A percentile compares a stretch with the other conserved stretches of the same genome.
phyloP scores from a whole-genome alignment of 2,888 invertebrate species.

The Xestobium rufovillosum region DNA sequence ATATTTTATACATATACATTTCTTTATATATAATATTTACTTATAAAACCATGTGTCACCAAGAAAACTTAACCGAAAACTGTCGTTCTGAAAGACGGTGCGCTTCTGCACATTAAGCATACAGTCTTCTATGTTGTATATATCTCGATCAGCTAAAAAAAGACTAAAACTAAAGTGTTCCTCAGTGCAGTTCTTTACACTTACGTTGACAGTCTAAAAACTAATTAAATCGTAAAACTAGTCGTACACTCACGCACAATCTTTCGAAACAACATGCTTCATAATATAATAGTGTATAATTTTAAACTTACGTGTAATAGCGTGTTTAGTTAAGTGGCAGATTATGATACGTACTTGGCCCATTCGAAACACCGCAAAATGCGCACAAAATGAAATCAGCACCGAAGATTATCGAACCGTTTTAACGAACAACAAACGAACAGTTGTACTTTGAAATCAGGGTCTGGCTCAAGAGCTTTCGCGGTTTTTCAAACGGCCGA shows the following conservation, averaged over 20 bases:
- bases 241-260: conserved; percentile 12
- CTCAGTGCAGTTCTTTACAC: conserved; percentile 30
- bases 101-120: conserved; percentile 28
- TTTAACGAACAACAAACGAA: conserved; percentile 41
- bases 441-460: conserved; percentile 46
- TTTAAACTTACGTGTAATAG: conserved; percentile 39
- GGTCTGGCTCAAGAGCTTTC: conserved; percentile 39
- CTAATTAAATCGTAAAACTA: too few species aligned
- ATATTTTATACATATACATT: conserved; percentile 46
- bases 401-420: conserved; percentile 29
- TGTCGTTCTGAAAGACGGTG: conserved; percentile 35
- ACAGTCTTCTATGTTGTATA: conserved; percentile 41
- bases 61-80: conserved; percentile 40
- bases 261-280: conserved; percentile 11
- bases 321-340: conserved; percentile 41
- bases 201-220: conserved; percentile 36
- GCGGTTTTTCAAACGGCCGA: conserved; percentile 36
- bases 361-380: conserved; percentile 39
- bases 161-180: conserved; percentile 35
- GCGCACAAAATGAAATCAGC: conserved; percentile 29
- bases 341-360: conserved; percentile 33
- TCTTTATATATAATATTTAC: conserved; percentile 42
- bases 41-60: conserved; percentile 46
- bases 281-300: conserved; percentile 36
- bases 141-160: conserved; percentile 28